Base-by-base conservation (phyloP, 2,888 invertebrate species). In the Axea sp. region DNA sequence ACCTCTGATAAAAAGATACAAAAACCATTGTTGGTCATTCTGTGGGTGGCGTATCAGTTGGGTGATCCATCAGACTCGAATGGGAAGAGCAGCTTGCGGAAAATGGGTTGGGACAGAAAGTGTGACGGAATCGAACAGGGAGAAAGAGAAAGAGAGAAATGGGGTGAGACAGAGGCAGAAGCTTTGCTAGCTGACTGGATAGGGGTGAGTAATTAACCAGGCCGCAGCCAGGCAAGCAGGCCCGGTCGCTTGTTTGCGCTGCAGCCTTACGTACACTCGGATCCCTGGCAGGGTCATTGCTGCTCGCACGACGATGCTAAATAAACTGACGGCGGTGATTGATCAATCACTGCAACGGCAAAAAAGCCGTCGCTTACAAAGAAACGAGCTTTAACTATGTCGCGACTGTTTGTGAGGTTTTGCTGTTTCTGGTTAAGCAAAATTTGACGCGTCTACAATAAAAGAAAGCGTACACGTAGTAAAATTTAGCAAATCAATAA, bases 201-300 rank as follows among this genome's bases (percentile, higher is more conserved):
- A 81, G 84, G 84, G 82, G 84, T 85, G 85, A 85, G 85, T 85
- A 85, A 85, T 85, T 85, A 85, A 85, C 85, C 84, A 83, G 83
- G 83, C 84, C 83, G 67, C 78, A 78, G 75, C 76, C 77, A 64
- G 73, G 73, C 68, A 73, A 74, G 79, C 78, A 78, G 76, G 74
- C 75, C 69, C 71, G 76, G 76, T 51, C 64, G 77, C 77, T 82
- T 82, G 81, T 83, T 84, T 83, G 82, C 81, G 80, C 80, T 81
- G 79, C 76, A 81, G 81, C 82, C 84, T 83, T 83, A 82, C 81
- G 80, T 82, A 82, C 79, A 78, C 79, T 79, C 81, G 77, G 80
- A 81, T 81, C 79, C 43, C 80, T 67, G 78, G 73, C 73, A 37
- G 77, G 80, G 78, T 80, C 78, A 79, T 80, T 68, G 75, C 78